Conservation (phyloP, 1,140 invertebrate species). For the Platorchestia sp. region DNA sequence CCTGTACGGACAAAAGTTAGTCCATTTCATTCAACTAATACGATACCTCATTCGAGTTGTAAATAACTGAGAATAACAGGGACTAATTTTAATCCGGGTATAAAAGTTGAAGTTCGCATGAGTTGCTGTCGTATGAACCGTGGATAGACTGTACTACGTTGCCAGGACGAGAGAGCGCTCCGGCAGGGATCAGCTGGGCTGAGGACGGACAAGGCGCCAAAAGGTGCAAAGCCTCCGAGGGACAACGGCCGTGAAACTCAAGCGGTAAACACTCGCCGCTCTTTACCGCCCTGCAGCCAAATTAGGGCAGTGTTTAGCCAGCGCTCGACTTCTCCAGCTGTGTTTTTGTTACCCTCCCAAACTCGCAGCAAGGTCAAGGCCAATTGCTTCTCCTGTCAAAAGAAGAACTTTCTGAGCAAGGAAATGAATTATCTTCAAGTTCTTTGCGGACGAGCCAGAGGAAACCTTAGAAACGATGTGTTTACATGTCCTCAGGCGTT, state of each 20-base stretch:
- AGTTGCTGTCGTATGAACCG: no score
- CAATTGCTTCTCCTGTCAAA: neutral
- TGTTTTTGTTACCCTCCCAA: neutral
- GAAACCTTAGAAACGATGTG: neutral
- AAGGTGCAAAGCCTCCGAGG: neutral
- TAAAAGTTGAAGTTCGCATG: no score
- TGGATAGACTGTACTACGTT: no score
- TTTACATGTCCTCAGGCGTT: neutral
- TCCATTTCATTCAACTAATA: no score
- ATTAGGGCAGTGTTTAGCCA: neutral
- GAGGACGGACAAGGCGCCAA: neutral
- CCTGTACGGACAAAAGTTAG: no score
- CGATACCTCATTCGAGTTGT: no score
- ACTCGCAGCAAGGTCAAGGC: neutral
- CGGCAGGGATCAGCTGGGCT: neutral
- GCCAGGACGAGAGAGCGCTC: neutral
- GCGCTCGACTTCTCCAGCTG: neutral
- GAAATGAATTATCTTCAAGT: neutral
- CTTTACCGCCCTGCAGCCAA: neutral
- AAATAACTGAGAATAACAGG: no score
- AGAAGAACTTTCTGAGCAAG: neutral
- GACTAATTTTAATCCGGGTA: no score
- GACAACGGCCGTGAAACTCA: neutral
- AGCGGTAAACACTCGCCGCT: neutral
- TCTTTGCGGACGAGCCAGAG: neutral